These are phyloP conservation scores for Ophthalmolycus amberensis DNA, from an alignment of 2,113 vertebrate species.

Conservation along the genomic window DNA sequence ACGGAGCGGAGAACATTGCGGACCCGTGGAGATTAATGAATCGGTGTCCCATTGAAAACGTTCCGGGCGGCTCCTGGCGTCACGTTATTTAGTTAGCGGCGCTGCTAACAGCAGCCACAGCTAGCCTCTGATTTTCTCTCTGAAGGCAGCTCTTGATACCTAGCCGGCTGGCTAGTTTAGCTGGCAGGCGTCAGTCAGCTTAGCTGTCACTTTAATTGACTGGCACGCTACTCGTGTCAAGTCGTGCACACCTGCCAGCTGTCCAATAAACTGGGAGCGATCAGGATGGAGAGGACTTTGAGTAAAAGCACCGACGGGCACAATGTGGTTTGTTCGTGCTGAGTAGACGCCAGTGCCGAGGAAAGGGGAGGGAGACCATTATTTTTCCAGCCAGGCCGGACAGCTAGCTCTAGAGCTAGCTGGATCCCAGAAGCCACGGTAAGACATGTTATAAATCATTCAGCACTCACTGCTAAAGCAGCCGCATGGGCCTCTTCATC, in stretches of 20 bases:
- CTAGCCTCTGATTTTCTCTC: slow-evolving; percentile 57
- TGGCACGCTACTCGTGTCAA: slow-evolving; percentile 54
- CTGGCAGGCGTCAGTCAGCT: slow-evolving; percentile 63
- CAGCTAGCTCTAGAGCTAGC: slow-evolving; percentile 81
- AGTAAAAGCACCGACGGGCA: slow-evolving; percentile 47
- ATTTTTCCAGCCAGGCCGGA: slow-evolving; percentile 78
- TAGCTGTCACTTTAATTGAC: slow-evolving; percentile 63
- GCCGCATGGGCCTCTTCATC: not conserved
- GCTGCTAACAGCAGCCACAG: slow-evolving; percentile 67
- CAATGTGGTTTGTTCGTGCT: slow-evolving; percentile 67
- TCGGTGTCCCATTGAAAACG: slow-evolving; percentile 48
- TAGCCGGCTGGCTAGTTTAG: slow-evolving; percentile 55
- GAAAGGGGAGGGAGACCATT: slow-evolving; percentile 66
- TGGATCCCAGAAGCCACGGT: slow-evolving; percentile 84
- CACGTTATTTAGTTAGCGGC: slow-evolving; percentile 66
- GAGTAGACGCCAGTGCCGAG: slow-evolving; percentile 68
- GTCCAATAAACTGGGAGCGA: slow-evolving; percentile 51
- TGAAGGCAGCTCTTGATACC: slow-evolving; percentile 32
- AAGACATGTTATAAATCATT: slow-evolving; percentile 71
- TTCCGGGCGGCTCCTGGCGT: slow-evolving; percentile 47
- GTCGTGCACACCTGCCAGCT: slow-evolving; percentile 35
- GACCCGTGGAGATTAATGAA: slow-evolving; percentile 58
- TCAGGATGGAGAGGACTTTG: slow-evolving; percentile 65
- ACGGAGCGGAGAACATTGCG: slow-evolving; percentile 55
- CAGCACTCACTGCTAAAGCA: slow-evolving; percentile 16